Base-by-base conservation (phyloP, 2,113 vertebrate species). In the Diadophis punctatus region DNA sequence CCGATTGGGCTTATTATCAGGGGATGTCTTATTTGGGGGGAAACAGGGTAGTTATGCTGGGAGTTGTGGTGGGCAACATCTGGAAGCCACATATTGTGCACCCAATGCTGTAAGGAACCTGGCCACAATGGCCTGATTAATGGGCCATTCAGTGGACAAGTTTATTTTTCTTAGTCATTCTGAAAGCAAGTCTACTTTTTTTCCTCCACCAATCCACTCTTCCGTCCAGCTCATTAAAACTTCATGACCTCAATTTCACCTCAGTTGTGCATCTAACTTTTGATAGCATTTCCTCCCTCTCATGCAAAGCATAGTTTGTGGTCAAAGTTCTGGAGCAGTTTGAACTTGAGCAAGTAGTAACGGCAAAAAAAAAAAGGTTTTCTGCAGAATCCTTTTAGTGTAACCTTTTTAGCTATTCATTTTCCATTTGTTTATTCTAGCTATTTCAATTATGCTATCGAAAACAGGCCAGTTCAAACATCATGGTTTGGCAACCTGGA, bases 111-210 rank as follows among this genome's bases (percentile, higher is more conserved):
- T 80, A 51, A 52, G 90, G 92, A 94, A 80, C 23, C 53, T 90
- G 0, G 2, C 46, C 92, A 90, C 25, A 0, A 10, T 55, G 46
- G 3, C 87, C 93, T 91, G 88, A 1, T 88, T 91, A 39, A 27
- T 34, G 89, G 48, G 53, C 90, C 48, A 91, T 86, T 89, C 34
- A 63, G 43, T 86, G 89, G 53, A 23, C 93, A 92, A 52, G 95
- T 91, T 88, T 91, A 90, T 86, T 43, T 53, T 96, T 22, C 51
- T 93, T 34, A 14, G 53, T 39, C 92, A 86, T n/a, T 93, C 58
- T 39, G 88, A 49, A 46, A 4, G 9, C 49, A 93, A 86, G 46
- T 89, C 49, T 74, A 92, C 9, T n/a, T 60, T 84, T 3, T 22
- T 4, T 1, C 6, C 4, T 87, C 22, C 3, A 87, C 91, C 87